A percentile compares a stretch with the other conserved stretches of the same genome.
These are phyloP conservation scores for Drosophila tripunctata DNA, from an alignment of 2,888 invertebrate genomes.

Conservation along the genomic window DNA sequence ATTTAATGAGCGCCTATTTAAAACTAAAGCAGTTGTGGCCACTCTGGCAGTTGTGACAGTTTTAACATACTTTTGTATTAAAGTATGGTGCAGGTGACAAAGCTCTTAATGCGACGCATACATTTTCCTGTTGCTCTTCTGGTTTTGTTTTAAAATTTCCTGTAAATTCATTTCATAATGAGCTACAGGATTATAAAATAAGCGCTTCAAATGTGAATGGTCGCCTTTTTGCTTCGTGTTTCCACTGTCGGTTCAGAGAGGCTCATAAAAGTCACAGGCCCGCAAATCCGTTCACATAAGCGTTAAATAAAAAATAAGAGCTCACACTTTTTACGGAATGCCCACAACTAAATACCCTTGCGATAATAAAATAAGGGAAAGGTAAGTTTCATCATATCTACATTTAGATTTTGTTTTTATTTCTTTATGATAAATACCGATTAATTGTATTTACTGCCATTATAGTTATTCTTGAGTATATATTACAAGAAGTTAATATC, in stretches of 20 bases:
- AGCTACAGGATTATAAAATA: constrained; percentile 60
- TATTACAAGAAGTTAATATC: no score
- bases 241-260: constrained; percentile 23
- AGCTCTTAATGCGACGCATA: constrained; percentile 28
- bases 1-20: constrained; percentile 48
- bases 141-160: constrained; percentile 41
- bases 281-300: constrained; percentile 51
- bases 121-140: neutral
- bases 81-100: constrained; percentile 39
- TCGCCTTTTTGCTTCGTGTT: constrained; percentile 3
- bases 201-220: constrained; percentile 35
- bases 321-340: neutral
- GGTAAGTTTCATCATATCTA: no score
- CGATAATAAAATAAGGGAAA: no score
- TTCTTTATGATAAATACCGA: no score
- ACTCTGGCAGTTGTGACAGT: neutral
- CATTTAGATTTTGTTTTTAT: no score
- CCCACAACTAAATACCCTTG: neutral
- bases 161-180: constrained; percentile 66
- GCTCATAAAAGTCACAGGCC: constrained; percentile 52
- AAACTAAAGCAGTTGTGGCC: constrained; percentile 24
- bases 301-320: constrained; percentile 6
- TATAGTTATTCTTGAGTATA: no score
- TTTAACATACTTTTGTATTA: no score
- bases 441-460: no score